These are phyloP conservation scores for Hemistola chrysoprasaria DNA, from an alignment of 2,888 invertebrate genomes.

Conservation along the genomic window DNA sequence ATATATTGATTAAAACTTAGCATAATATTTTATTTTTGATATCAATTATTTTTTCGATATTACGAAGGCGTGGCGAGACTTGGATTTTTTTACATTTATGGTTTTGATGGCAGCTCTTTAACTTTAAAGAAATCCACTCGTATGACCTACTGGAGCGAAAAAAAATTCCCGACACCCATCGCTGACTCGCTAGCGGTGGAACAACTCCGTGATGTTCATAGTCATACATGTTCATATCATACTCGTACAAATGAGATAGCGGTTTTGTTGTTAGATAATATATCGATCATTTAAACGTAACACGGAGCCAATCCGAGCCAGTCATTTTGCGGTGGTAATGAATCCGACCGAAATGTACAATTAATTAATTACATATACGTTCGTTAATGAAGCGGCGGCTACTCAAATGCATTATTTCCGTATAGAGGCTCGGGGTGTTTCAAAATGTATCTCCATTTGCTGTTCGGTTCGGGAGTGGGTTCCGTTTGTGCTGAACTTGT, in stretches of 20 bases:
- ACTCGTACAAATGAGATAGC: slow-evolving; percentile 9
- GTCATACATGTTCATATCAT: no score
- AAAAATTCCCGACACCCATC: no score
- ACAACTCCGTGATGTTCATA: no score
- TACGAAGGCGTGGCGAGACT: no score
- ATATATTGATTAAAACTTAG: no score
- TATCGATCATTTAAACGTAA: slow-evolving; percentile 33
- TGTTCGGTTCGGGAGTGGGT: slow-evolving; percentile 57
- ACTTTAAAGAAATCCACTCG: no score
- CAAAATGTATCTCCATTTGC: slow-evolving; percentile 57
- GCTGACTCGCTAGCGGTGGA: no score
- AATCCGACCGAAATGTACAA: slow-evolving; percentile 51
- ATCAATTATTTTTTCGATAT: no score
- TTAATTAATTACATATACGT: slow-evolving; percentile 61
- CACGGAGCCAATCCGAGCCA: slow-evolving; percentile 37
- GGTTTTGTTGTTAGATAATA: slow-evolving; percentile 13
- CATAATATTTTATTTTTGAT: no score
- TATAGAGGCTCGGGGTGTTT: slow-evolving; percentile 41
- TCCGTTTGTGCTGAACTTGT: slow-evolving; percentile 50
- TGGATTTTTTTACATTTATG: no score
- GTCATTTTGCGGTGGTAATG: slow-evolving; percentile 46
- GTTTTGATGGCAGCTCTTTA: no score
- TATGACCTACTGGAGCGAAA: no score
- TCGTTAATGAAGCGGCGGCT: slow-evolving; percentile 48
- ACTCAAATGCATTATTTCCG: slow-evolving; percentile 55